Conservation (phyloP, 2,113 vertebrate genomes). For the Bos javanicus region DNA sequence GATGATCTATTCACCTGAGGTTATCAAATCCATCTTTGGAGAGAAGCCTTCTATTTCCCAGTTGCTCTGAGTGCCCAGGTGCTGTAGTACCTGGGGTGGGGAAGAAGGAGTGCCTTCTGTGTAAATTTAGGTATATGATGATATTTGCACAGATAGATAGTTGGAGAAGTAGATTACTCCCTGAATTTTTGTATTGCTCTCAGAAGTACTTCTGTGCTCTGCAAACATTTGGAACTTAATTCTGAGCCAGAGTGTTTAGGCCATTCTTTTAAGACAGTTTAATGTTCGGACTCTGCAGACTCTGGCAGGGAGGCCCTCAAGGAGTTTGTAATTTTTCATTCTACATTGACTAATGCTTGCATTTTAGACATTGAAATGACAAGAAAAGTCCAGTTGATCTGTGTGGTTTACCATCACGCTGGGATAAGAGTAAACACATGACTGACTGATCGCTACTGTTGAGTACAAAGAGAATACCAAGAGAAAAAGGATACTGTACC, state of each 20-base stretch:
- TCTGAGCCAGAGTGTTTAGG: constrained; percentile 38
- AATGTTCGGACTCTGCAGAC: constrained; percentile 54
- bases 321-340: too few relatives aligned
- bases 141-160: constrained; percentile 38
- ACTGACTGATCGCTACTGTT: not conserved
- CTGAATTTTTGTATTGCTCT: not conserved
- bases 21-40: too few relatives aligned
- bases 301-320: not conserved
- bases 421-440: not conserved
- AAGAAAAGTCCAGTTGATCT: too few relatives aligned
- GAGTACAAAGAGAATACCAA: not conserved
- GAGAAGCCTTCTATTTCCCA: too few relatives aligned
- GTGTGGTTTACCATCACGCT: not conserved
- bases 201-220: constrained; percentile 48
- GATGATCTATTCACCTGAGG: too few relatives aligned
- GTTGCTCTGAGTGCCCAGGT: too few relatives aligned
- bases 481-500: not conserved
- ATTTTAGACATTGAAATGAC: too few relatives aligned
- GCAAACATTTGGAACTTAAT: constrained; percentile 70
- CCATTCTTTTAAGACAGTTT: constrained; percentile 54
- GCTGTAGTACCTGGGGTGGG: not conserved
- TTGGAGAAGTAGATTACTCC: constrained; percentile 12
- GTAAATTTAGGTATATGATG: constrained; percentile 23
- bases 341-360: too few relatives aligned
- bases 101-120: not conserved